Conservation (phyloP, 2,888 invertebrate species). For the Catotricha subobsoleta region DNA sequence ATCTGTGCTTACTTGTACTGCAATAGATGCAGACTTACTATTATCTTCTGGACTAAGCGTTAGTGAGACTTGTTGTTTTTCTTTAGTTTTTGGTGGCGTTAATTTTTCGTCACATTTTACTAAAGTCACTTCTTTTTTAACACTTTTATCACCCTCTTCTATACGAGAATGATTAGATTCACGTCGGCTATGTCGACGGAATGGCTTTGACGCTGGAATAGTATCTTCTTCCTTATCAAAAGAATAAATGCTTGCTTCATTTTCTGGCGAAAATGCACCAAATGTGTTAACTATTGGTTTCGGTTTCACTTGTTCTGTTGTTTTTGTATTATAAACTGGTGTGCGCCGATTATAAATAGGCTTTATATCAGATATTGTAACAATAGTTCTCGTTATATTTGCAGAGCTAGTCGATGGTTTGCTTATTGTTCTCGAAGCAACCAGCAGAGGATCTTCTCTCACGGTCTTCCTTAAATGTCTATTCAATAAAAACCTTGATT, state of each 20-base stretch:
- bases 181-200: constrained; percentile 33
- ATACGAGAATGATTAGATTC: constrained; percentile 22
- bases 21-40: constrained; percentile 33
- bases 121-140: constrained; percentile 18
- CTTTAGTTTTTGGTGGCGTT: constrained; percentile 10
- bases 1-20: constrained; percentile 36
- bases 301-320: constrained; percentile 20
- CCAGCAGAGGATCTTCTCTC: background rate
- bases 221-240: constrained; percentile 49
- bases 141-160: constrained; percentile 12
- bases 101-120: constrained; percentile 1
- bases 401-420: constrained; percentile 9
- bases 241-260: constrained; percentile 52
- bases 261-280: constrained; percentile 44
- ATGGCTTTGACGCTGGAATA: constrained; percentile 35
- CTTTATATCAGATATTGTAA: constrained; percentile 16
- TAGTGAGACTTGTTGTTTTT: constrained; percentile 21
- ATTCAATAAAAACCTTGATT: background rate
- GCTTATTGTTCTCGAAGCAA: constrained; percentile 1
- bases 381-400: background rate
- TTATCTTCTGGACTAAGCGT: constrained; percentile 28
- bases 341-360: constrained; percentile 30
- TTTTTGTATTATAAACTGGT: constrained; percentile 40
- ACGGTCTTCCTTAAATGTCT: too few relatives aligned
- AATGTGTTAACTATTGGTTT: constrained; percentile 24